Base-by-base conservation (phyloP, 2,888 invertebrate genomes). In the Anaspis maculata region DNA sequence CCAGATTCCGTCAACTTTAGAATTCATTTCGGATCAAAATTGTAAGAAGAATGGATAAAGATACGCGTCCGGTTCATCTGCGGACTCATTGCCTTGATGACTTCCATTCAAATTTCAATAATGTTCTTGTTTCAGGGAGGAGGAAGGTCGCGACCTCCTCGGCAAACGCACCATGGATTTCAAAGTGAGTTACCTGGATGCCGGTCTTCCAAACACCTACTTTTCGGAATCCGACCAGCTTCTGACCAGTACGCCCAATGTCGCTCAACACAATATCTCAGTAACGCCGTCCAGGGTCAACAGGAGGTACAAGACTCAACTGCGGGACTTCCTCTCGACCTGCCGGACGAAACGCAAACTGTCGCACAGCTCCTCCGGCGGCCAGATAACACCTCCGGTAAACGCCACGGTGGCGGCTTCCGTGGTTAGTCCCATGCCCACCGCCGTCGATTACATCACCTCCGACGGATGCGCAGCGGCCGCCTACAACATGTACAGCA, bases 161-260 rank as follows among this genome's bases (percentile, higher is more conserved):
- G 96, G 96, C 19, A 98, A 99, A 67, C 77, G 98, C 45, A 97
- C 96, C 3, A 95, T 95, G 88, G 96, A 97, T 68, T 97, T 96
- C 68, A 96, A 97, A 75, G 92, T 92, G 34, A 95, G 95, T 62
- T 97, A 97, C 68, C 74, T 96, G 55, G 94, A 94, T 62, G 91
- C 91, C 0, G 91, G 91, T 10, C 72, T 94, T 44, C 89, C 90
- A 10, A 91, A 88, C 56, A 80, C 84, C 34, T 91, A 91, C 68
- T 89, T 91, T 68, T 84, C 86, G 4, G 91, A 91, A 57, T 76
- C 79, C 25, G 89, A 90, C 58, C 85, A 83, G 61, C 66, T 88
- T 11, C 69, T 78, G 2, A 74, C 73, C 42, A 71, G 77, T 10
- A 72, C 70, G 30, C 70, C 72, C 16, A 65, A 73, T 15, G 61